Evolutionary conservation across 2,888 invertebrate species (phyloP).

Genomic region (Diadromus collaris): DNA sequence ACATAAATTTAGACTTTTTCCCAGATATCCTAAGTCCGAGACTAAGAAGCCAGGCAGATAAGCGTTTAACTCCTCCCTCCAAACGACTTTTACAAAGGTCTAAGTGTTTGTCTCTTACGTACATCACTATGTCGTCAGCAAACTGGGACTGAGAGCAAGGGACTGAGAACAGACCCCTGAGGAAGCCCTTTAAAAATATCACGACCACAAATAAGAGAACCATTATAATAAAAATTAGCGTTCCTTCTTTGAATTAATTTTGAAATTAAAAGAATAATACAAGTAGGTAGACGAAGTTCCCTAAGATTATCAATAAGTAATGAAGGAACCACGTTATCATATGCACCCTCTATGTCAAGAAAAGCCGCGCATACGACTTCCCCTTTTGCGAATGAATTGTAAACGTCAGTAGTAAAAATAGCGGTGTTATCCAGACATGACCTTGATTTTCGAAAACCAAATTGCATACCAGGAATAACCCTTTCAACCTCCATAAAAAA

Average conservation of each 20-base stretch:
- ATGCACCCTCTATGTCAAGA: conserved; percentile 5
- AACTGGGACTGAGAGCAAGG: conserved; percentile 5
- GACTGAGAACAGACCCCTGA: conserved; percentile 3
- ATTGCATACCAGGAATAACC: not conserved
- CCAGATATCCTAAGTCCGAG: not conserved
- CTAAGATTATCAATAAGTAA: not conserved
- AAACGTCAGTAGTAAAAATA: not conserved
- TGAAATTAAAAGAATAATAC: not conserved
- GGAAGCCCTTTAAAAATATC: not conserved
- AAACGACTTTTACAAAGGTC: not conserved
- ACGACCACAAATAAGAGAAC: not conserved
- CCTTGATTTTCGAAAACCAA: not conserved
- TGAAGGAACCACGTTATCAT: not conserved
- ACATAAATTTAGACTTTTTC: no score
- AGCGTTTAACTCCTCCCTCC: not conserved
- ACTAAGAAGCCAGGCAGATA: not conserved
- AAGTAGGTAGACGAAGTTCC: not conserved
- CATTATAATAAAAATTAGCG: conserved; percentile 6
- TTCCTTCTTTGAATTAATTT: conserved; percentile 4
- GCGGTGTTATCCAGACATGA: conserved; percentile 10
- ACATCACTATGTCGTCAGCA: conserved; percentile 11
- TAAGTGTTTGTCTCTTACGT: not conserved
- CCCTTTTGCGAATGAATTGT: not conserved
- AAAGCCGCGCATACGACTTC: not conserved
- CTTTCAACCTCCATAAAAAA: not conserved